These are phyloP conservation scores for Eupithecia vulgata DNA, from an alignment of 2,888 invertebrate genomes.

Conservation along the genomic window DNA sequence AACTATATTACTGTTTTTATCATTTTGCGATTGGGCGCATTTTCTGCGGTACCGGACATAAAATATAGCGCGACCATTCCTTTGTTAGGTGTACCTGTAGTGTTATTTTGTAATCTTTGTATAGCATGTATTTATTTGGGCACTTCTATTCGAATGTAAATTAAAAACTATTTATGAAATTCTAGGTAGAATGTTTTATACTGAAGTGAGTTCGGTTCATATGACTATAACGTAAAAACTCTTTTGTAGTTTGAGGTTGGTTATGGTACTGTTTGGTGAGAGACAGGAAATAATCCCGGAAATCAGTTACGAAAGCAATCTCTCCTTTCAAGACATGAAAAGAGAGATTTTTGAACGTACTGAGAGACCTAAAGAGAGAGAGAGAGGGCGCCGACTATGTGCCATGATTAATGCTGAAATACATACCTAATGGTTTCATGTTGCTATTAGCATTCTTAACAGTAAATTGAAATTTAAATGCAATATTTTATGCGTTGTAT, in stretches of 20 bases:
- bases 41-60: slow-evolving; percentile 1
- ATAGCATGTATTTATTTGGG: slow-evolving; percentile 63
- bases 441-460: slow-evolving; percentile 6
- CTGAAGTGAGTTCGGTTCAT: slow-evolving; percentile 55
- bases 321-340: neutral
- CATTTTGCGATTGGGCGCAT: neutral
- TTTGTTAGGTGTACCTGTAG: slow-evolving; percentile 71
- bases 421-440: slow-evolving; percentile 10
- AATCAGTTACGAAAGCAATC: neutral
- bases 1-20: neutral
- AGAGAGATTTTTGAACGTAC: neutral
- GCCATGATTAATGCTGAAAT: slow-evolving; percentile 8
- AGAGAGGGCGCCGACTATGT: neutral
- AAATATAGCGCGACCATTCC: slow-evolving; percentile 42
- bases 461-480: slow-evolving; percentile 10
- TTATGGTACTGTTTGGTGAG: slow-evolving; percentile 12
- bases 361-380: neutral
- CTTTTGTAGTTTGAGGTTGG: slow-evolving; percentile 2
- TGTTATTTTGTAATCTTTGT: slow-evolving; percentile 59
- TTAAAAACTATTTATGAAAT: slow-evolving; percentile 71
- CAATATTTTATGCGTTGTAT: slow-evolving; percentile 23
- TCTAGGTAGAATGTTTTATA: slow-evolving; percentile 68
- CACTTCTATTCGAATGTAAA: slow-evolving; percentile 69
- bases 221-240: slow-evolving; percentile 5
- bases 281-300: neutral